These are phyloP conservation scores for Odontomachus brunneus DNA, from an alignment of 1,140 invertebrate genomes.

Conservation along the genomic window DNA sequence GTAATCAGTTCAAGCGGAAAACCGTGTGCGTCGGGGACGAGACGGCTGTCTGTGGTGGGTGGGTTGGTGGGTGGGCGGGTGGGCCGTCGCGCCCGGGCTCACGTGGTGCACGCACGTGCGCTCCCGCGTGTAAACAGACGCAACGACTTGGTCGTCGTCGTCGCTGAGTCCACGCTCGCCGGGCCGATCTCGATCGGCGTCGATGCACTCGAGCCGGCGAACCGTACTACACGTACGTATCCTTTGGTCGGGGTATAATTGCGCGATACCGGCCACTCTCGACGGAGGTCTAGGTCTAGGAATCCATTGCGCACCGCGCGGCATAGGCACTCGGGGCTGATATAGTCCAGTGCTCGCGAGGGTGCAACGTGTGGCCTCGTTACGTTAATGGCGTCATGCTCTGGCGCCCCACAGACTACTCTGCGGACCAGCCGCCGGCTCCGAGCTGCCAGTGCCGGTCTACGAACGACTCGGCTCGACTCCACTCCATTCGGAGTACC, in stretches of 20 bases:
- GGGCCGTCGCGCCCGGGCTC: slow-evolving; percentile 29
- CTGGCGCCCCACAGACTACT: slow-evolving; percentile 75
- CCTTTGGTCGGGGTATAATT: slow-evolving; percentile 60
- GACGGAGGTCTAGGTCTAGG: slow-evolving; percentile 77
- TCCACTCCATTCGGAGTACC: too few relatives aligned
- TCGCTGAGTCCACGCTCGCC: neutral
- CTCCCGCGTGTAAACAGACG: slow-evolving; percentile 48
- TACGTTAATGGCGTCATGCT: slow-evolving; percentile 80
- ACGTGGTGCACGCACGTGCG: slow-evolving; percentile 65
- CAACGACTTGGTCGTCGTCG: slow-evolving; percentile 23
- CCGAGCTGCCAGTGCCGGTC: slow-evolving; percentile 46
- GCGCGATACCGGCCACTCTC: slow-evolving; percentile 57
- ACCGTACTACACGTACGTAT: slow-evolving; percentile 23
- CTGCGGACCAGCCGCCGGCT: slow-evolving; percentile 65
- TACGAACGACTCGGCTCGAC: slow-evolving; percentile 55
- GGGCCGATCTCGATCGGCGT: slow-evolving; percentile 33
- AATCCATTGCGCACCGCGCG: slow-evolving; percentile 61
- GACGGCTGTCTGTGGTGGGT: slow-evolving; percentile 69
- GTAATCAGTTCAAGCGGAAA: slow-evolving; percentile 81
- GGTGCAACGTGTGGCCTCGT: slow-evolving; percentile 77
- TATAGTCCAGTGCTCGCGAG: slow-evolving; percentile 69
- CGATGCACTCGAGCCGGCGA: slow-evolving; percentile 47
- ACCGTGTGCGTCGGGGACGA: too few relatives aligned
- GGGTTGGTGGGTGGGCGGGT: slow-evolving; percentile 16
- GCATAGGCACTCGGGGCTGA: slow-evolving; percentile 69